A percentile compares a stretch with the other conserved stretches of the same genome.
Conservation (phyloP, 2,797 vertebrate genomes). For the Aeoliscus strigatus region DNA sequence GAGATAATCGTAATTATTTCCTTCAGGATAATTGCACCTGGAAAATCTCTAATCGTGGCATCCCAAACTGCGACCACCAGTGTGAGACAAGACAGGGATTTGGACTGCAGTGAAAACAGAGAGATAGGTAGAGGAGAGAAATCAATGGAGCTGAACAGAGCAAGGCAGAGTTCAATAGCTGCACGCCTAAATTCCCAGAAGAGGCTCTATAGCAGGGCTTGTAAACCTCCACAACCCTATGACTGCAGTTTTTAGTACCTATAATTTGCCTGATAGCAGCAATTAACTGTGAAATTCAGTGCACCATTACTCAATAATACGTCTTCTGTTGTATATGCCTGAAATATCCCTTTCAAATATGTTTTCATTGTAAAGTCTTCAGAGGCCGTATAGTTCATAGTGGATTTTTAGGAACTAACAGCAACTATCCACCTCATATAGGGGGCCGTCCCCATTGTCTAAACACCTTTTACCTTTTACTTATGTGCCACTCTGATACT, state of each 20-base stretch:
- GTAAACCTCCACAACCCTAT: conserved; percentile 31
- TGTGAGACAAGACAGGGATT: conserved; percentile 18
- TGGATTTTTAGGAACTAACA: too few species aligned
- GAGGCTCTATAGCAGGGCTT: conserved; percentile 11
- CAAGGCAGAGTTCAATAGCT: conserved; percentile 22
- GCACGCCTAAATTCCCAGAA: conserved; percentile 27
- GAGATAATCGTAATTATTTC: too few species aligned
- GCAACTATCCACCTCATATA: too few species aligned
- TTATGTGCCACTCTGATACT: too few species aligned
- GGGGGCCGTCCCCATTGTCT: too few species aligned
- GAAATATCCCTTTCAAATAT: neutral
- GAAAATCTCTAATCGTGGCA: too few species aligned
- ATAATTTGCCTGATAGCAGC: conserved; percentile 20
- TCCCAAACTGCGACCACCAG: neutral
- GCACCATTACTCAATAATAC: conserved; percentile 17
- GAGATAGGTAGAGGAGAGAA: conserved; percentile 17
- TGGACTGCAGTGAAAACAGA: conserved; percentile 15
- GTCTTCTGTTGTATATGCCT: conserved; percentile 1
- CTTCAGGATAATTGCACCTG: too few species aligned
- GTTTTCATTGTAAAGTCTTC: too few species aligned
- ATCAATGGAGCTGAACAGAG: conserved; percentile 19
- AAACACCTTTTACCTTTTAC: too few species aligned
- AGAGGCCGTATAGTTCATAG: too few species aligned
- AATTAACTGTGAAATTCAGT: conserved; percentile 36
- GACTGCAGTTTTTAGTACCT: conserved; percentile 16